These are phyloP conservation scores for Coreoperca whiteheadi DNA, from an alignment of 2,113 vertebrate species.

Conservation along the genomic window DNA sequence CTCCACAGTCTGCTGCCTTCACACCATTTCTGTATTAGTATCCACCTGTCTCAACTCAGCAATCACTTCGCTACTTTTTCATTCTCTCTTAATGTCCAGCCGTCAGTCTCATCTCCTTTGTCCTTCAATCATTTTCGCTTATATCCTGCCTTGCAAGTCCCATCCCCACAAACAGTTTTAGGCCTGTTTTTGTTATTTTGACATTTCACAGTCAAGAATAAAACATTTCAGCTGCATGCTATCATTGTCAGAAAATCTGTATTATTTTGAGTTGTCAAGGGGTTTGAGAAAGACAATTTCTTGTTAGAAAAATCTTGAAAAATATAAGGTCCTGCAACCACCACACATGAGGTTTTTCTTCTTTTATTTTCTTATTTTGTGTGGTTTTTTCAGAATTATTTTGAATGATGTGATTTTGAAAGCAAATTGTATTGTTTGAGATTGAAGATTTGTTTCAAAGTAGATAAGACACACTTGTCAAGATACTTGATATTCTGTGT, in stretches of 20 bases:
- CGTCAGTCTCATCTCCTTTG: slow-evolving; percentile 44
- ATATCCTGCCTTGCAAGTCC: slow-evolving; percentile 13
- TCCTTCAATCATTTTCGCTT: slow-evolving; percentile 50
- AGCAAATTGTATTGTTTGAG: slow-evolving; percentile 19
- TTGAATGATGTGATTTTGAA: slow-evolving; percentile 36
- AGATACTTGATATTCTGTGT: slow-evolving; percentile 11
- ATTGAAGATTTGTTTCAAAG: slow-evolving; percentile 30
- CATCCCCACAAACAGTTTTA: neutral
- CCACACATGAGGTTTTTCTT: neutral
- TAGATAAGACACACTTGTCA: slow-evolving; percentile 23
- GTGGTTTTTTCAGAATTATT: neutral
- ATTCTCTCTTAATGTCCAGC: slow-evolving; percentile 38
- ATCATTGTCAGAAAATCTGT: slow-evolving; percentile 29
- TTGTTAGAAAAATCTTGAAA: slow-evolving; percentile 5
- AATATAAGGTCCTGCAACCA: neutral
- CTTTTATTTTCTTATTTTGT: neutral
- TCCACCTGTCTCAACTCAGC: slow-evolving; percentile 49
- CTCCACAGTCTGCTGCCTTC: slow-evolving; percentile 50
- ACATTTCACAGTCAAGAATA: slow-evolving; percentile 19
- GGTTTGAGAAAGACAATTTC: slow-evolving; percentile 24
- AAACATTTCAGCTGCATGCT: slow-evolving; percentile 35
- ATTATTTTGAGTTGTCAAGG: slow-evolving; percentile 25
- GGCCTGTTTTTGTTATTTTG: slow-evolving; percentile 15
- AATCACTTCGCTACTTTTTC: slow-evolving; percentile 42
- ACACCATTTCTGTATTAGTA: slow-evolving; percentile 39